Conservation (phyloP, 1,140 invertebrate genomes). For the Drosophila prosaltans region DNA sequence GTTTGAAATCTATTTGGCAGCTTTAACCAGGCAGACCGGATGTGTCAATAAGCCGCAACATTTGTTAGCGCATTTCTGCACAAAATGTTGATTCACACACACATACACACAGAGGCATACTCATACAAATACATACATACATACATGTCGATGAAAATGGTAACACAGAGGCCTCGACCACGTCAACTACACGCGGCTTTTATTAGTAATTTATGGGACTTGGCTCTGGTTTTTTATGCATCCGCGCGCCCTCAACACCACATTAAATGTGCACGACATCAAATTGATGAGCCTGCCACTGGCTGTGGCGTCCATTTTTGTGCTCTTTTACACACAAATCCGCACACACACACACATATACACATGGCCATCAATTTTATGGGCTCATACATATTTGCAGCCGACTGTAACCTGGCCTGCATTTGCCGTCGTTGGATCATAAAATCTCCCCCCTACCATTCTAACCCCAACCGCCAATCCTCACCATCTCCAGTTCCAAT, state of each 20-base stretch:
- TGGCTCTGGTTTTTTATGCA: constrained; percentile 60
- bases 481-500: no score
- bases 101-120: constrained; percentile 67
- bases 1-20: constrained; percentile 46
- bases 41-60: constrained; percentile 56
- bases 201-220: constrained; percentile 75
- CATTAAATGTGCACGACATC: constrained; percentile 74
- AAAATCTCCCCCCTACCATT: background rate
- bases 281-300: constrained; percentile 73
- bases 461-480: background rate
- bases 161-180: no score
- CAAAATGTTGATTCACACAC: constrained; percentile 79
- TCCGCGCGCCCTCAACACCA: constrained; percentile 63
- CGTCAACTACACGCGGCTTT: constrained; percentile 39
- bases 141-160: background rate
- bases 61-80: constrained; percentile 56
- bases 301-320: constrained; percentile 45
- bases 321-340: constrained; percentile 17
- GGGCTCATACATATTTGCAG: constrained; percentile 50
- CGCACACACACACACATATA: constrained; percentile 25
- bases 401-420: constrained; percentile 36
- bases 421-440: constrained; percentile 36
- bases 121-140: constrained; percentile 8
- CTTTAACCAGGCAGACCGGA: constrained; percentile 34
- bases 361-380: constrained; percentile 71